Percentiles rank a stretch among this genome's conserved stretches.
phyloP scores from a whole-genome alignment of 2,113 vertebrate genomes.

The Physeter macrocephalus region DNA sequence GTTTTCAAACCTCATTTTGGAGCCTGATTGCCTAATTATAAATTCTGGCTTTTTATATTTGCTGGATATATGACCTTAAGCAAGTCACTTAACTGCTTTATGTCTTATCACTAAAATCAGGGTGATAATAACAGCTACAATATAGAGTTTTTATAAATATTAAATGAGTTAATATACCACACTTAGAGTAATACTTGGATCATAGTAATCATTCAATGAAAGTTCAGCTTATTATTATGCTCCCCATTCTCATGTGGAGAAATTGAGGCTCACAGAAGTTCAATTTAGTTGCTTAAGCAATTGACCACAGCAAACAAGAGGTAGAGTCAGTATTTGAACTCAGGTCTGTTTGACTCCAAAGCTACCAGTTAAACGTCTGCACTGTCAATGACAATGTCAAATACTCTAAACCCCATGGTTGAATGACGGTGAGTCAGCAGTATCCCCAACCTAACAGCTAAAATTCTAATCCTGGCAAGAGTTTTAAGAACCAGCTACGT shows the following conservation, averaged over 20 bases:
- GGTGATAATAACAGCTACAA: not conserved
- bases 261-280: not conserved
- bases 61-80: not conserved
- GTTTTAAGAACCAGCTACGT: not conserved
- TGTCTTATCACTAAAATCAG: not conserved
- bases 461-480: not conserved
- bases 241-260: not conserved
- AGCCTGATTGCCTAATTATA: not conserved
- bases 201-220: not conserved
- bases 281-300: not conserved
- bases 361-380: not conserved
- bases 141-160: not conserved
- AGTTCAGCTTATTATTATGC: not conserved
- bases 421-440: not conserved
- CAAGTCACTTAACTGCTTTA: not conserved
- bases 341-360: not conserved
- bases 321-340: not conserved
- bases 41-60: not conserved
- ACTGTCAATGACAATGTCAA: not conserved
- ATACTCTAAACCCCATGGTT: not conserved
- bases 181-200: not conserved
- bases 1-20: not conserved
- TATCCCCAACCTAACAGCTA: not conserved
- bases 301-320: not conserved
- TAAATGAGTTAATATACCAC: not conserved